Evolutionary conservation across 2,888 invertebrate species (phyloP).

Genomic region (Poecilobothrus nobilitatus): DNA sequence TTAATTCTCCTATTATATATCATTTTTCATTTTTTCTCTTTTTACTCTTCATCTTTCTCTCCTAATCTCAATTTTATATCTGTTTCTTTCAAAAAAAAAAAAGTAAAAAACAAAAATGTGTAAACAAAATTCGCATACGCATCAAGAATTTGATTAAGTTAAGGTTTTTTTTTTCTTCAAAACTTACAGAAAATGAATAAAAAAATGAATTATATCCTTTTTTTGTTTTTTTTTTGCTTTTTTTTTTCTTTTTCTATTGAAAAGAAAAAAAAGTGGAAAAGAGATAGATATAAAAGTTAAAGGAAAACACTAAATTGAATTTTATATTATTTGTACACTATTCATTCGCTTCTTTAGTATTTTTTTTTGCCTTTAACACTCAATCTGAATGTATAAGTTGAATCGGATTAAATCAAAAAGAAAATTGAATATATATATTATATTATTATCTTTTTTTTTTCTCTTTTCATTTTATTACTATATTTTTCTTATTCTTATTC

Average conservation of each 20-base stretch:
- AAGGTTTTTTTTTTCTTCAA: neutral
- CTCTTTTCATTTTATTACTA: too few relatives aligned
- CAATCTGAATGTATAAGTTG: neutral
- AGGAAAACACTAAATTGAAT: neutral
- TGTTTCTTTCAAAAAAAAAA: too few relatives aligned
- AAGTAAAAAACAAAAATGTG: too few relatives aligned
- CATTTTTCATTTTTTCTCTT: too few relatives aligned
- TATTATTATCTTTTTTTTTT: neutral
- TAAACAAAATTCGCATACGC: constrained; percentile 1
- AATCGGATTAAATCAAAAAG: constrained; percentile 3
- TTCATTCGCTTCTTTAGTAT: too few relatives aligned
- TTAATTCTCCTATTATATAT: too few relatives aligned
- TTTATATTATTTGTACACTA: neutral
- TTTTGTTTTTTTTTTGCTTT: neutral
- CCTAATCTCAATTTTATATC: too few relatives aligned
- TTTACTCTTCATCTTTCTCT: too few relatives aligned
- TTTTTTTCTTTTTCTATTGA: neutral
- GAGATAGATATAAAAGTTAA: neutral
- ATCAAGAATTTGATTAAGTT: constrained; percentile 1
- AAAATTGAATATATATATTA: neutral
- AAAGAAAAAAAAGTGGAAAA: neutral
- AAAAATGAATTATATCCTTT: neutral
- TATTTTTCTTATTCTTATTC: too few relatives aligned
- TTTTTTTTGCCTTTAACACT: neutral
- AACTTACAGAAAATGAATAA: neutral